Evolutionary conservation across 1,140 invertebrate species (phyloP), one percentile per base, ranked within the genome.

Genomic region (Drosophila pseudoananassae): DNA sequence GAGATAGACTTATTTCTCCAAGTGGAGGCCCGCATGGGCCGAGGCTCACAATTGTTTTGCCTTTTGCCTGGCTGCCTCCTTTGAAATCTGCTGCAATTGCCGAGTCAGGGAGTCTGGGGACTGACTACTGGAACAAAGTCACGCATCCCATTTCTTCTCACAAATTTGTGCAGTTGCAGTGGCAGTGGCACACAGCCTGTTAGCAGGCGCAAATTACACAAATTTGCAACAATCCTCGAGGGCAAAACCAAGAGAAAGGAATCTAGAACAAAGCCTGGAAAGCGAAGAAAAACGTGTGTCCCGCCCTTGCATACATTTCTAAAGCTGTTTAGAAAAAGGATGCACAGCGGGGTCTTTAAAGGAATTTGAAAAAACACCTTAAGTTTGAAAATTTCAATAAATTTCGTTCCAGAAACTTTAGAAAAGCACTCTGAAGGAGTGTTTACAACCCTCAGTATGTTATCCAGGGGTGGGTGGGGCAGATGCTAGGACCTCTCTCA

Each of bases 21-120:
- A 43, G 40, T 43, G 40, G 3, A 43, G 14, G 15, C 40, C 53
- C 15, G 38, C 58, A 63, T 46, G 36, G 27, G 15, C 17, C 47
- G 33, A 25, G 23, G 20, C 45, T 47, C 49, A 61, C 64, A 82
- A 87, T 87, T 87, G 82, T 87, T 82, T 64, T 74, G 74, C 74
- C 69, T 68, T 63, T 74, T 88, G 65, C 64, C 68, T 76, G 82
- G 60, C 74, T 75, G 82, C 51, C 45, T 61, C 82, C 77, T 78
- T 81, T 85, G 60, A 77, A 66, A 54, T 33, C 9, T 43, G 61
- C 65, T 50, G 69, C 70, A 82, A 77, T 80, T 66, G n/a, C 40
- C 40, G 14, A 43, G 40, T 6, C 74, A 57, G 10, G 20, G 45
- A 54, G 29, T 14, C 58, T 47, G 46, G 7, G 17, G 54, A 17